Percentiles rank a stretch among this genome's conserved stretches.
phyloP scores from a whole-genome alignment of 2,888 invertebrate species.

The Boloria euphrosyne region DNA sequence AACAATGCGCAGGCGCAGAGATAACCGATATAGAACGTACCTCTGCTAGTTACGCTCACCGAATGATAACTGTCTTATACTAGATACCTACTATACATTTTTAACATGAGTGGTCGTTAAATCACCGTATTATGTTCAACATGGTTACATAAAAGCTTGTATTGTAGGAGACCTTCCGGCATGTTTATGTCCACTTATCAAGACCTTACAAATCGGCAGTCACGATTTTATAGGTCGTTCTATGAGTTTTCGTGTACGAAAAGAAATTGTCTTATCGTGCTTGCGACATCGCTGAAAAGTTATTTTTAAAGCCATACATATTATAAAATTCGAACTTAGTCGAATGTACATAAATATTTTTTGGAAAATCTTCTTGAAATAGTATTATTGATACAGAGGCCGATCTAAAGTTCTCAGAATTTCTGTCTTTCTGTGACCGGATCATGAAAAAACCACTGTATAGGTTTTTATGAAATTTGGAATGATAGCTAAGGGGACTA shows the following conservation, averaged over 20 bases:
- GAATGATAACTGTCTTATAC: conserved; percentile 66
- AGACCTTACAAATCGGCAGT: conserved; percentile 63
- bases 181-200: conserved; percentile 57
- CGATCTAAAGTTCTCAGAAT: too few relatives aligned
- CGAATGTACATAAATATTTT: not conserved
- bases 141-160: conserved; percentile 44
- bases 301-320: not conserved
- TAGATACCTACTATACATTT: conserved; percentile 61
- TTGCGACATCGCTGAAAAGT: too few relatives aligned
- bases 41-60: conserved; percentile 58
- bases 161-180: conserved; percentile 47
- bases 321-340: not conserved
- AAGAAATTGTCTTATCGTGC: conserved; percentile 39
- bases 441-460: too few relatives aligned
- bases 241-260: conserved; percentile 49
- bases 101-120: conserved; percentile 63
- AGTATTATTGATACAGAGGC: too few relatives aligned
- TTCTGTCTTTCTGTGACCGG: too few relatives aligned
- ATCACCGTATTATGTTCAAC: conserved; percentile 54
- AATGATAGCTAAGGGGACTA: too few relatives aligned
- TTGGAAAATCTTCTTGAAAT: too few relatives aligned
- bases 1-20: conserved; percentile 72
- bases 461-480: too few relatives aligned
- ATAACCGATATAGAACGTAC: conserved; percentile 61
- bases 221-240: conserved; percentile 62